Base-by-base conservation (phyloP, 1,140 invertebrate genomes). In the Drusus annulatus region DNA sequence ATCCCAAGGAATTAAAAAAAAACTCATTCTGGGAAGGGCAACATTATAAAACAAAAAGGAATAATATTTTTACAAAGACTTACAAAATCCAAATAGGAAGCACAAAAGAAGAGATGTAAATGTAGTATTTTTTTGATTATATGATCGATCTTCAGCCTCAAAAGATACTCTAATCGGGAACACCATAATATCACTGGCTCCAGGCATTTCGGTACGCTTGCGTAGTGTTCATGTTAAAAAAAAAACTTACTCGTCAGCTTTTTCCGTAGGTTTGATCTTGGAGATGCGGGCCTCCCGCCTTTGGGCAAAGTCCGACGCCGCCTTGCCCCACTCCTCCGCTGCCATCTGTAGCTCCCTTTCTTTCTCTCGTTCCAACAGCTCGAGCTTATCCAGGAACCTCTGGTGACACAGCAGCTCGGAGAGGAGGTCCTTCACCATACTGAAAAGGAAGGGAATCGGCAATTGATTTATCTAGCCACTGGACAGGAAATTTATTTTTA, bases 341-440 rank as follows among this genome's bases (percentile, higher is more conserved):
- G 28, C 31, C 6, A 23, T 16, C 23, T 36, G n/a, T 45, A 81
- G 23, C 60, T 81, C 75, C 45, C 76, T 21, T 17, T 51, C 68
- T 36, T 69, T 56, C 51, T 56, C 17, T 15, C 19, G 19, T 28
- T 81, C 80, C 7, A 16, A 17, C 6, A 13, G 19, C 28, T 81
- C 76, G 21, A 81, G 60, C 13, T 58, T 58, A 56, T 81, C 45
- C 15, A 81, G 76, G 36, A 25, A 69, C 19, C 62, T 28, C 69
- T 81, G 65, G 1, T 71, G 54, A 16, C 45, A 19, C 1, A 36
- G 71, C 10, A 81, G 52, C 31, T 77, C 78, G n/a, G 56, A 10
- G 15, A 81, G 31, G 10, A 81, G 76, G 1, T 78, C 65, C 13
- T 69, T 77, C 10, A 62, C 60, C 25, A 74, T 15, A 25, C 76